Percentiles rank a stretch among this genome's conserved stretches.
Conservation (phyloP, 2,113 vertebrate genomes). For the Toxostoma redivivum region DNA sequence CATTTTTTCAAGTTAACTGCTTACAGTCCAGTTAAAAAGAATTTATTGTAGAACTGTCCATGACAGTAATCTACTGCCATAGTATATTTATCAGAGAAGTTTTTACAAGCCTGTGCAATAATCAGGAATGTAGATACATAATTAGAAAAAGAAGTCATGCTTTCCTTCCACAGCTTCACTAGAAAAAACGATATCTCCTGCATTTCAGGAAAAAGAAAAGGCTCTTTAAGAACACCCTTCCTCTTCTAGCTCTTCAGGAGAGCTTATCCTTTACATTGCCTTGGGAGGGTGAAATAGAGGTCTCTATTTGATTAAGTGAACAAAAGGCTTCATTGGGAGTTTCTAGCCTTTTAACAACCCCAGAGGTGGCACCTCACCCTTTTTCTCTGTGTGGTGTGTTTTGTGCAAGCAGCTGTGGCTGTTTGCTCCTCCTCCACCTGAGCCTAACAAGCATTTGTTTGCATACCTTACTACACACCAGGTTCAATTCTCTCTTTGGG, state of each 20-base stretch:
- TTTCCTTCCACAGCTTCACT: neutral
- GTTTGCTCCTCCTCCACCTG: neutral
- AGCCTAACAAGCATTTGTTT: neutral
- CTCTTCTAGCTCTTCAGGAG: neutral
- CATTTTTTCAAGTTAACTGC: neutral
- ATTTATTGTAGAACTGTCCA: neutral
- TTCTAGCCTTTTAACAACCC: neutral
- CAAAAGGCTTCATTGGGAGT: neutral
- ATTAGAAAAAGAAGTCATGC: neutral
- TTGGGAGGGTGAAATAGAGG: neutral
- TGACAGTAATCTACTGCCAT: neutral
- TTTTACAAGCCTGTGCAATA: neutral
- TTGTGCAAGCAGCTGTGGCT: neutral
- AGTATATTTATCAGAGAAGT: neutral
- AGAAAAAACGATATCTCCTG: neutral
- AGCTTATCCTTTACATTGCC: neutral
- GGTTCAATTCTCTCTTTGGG: neutral
- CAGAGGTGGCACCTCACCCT: neutral
- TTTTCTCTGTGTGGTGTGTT: neutral
- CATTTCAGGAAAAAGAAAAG: neutral
- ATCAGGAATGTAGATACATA: neutral
- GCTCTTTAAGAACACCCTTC: neutral
- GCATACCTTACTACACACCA: neutral
- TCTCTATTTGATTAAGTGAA: neutral
- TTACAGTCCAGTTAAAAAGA: neutral